These are phyloP conservation scores for Machimus atricapillus DNA, from an alignment of 2,888 invertebrate species.

Conservation along the genomic window DNA sequence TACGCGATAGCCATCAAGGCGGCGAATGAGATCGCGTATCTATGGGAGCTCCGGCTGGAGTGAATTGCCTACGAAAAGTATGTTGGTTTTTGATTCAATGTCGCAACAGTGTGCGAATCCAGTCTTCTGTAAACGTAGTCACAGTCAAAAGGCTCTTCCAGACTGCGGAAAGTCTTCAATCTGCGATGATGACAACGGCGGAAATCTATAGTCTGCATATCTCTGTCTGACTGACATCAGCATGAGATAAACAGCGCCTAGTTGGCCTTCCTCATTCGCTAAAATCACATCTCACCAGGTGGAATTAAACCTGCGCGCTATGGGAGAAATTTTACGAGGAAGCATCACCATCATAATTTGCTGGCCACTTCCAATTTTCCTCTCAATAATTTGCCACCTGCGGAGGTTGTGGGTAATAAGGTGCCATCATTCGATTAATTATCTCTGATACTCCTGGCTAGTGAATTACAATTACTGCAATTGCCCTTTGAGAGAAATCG, in stretches of 20 bases:
- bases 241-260: neutral
- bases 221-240: neutral
- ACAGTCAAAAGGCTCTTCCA: neutral
- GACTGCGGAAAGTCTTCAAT: neutral
- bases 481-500: neutral
- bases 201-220: neutral
- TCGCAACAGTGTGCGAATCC: slow-evolving; percentile 10
- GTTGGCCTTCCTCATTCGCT: neutral
- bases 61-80: neutral
- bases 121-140: neutral
- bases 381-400: neutral
- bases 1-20: neutral
- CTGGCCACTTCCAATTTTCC: neutral
- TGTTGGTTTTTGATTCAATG: neutral
- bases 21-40: neutral
- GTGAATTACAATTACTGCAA: neutral
- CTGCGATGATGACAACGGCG: neutral
- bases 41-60: neutral
- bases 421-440: neutral
- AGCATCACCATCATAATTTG: neutral
- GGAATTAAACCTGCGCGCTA: neutral
- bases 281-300: neutral
- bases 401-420: neutral
- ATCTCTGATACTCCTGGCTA: neutral
- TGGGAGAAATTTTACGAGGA: neutral